A percentile compares a stretch with the other conserved stretches of the same genome.
phyloP scores from a whole-genome alignment of 2,888 invertebrate genomes.

The Macaria liturata region DNA sequence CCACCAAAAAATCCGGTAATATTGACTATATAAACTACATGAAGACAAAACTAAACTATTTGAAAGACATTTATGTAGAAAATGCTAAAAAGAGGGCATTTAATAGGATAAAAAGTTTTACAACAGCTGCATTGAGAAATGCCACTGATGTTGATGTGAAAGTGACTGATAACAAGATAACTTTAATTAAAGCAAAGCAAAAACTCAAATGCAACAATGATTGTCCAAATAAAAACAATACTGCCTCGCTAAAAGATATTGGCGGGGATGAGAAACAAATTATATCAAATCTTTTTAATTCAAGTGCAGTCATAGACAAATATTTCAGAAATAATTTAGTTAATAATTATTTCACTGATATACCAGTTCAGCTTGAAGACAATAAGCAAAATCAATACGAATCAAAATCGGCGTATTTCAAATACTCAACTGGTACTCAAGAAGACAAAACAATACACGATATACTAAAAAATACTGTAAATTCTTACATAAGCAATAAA shows the following conservation, averaged over 20 bases:
- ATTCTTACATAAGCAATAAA: background rate
- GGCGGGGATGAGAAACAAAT: background rate
- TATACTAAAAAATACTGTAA: constrained; percentile 1
- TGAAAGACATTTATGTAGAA: constrained; percentile 1
- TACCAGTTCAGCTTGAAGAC: too few relatives aligned
- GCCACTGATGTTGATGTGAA: background rate
- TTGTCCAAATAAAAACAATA: background rate
- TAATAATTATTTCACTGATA: too few relatives aligned
- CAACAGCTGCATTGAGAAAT: background rate
- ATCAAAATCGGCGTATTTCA: constrained; percentile 1
- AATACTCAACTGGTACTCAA: background rate
- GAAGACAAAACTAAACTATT: constrained; percentile 1
- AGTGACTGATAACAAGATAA: constrained; percentile 5
- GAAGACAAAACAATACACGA: constrained; percentile 10
- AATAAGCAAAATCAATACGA: too few relatives aligned
- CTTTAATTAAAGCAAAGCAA: constrained; percentile 7
- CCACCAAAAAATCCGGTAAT: constrained; percentile 13
- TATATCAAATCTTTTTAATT: background rate
- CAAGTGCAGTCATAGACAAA: background rate
- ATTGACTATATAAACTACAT: background rate
- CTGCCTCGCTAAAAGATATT: background rate
- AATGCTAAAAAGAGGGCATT: background rate
- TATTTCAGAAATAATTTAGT: background rate
- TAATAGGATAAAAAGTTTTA: background rate
- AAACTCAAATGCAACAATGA: background rate